These are phyloP conservation scores for Clistopyga incitator DNA, from an alignment of 2,888 invertebrate genomes.

Conservation along the genomic window DNA sequence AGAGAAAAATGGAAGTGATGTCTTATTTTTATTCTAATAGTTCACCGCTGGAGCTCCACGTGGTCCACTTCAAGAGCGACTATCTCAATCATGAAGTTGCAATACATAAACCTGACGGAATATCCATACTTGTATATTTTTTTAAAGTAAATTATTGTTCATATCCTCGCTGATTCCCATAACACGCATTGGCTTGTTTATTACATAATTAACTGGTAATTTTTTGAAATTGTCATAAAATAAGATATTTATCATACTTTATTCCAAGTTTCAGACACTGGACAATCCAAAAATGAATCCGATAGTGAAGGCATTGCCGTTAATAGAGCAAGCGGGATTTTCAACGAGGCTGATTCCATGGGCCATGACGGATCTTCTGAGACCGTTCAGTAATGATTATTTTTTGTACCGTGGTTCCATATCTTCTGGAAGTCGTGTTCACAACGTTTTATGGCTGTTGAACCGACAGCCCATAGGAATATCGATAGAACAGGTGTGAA, in stretches of 20 bases:
- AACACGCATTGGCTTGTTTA: not conserved
- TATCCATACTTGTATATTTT: conserved; percentile 86
- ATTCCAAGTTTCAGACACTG: conserved; percentile 85
- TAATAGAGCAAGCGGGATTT: conserved; percentile 85
- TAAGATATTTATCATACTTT: not conserved
- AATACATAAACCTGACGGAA: conserved; percentile 86
- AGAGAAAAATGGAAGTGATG: conserved; percentile 4
- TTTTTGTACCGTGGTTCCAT: conserved; percentile 88
- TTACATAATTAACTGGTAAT: too few relatives aligned
- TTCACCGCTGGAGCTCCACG: conserved; percentile 89
- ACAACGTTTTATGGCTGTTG: conserved; percentile 87
- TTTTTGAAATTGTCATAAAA: too few relatives aligned
- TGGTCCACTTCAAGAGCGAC: conserved; percentile 86
- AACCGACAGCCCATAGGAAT: conserved; percentile 86
- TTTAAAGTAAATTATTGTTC: conserved; percentile 84
- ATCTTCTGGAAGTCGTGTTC: conserved; percentile 83
- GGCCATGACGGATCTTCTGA: conserved; percentile 85
- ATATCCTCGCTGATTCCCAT: not conserved
- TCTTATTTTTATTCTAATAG: conserved; percentile 73
- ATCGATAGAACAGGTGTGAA: conserved; percentile 85
- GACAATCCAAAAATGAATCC: conserved; percentile 84
- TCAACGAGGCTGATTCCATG: conserved; percentile 85
- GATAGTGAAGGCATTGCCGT: conserved; percentile 85
- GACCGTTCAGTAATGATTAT: conserved; percentile 87
- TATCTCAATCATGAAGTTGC: conserved; percentile 88